These are phyloP conservation scores for Brenthis ino DNA, from an alignment of 2,888 invertebrate species.

Conservation along the genomic window DNA sequence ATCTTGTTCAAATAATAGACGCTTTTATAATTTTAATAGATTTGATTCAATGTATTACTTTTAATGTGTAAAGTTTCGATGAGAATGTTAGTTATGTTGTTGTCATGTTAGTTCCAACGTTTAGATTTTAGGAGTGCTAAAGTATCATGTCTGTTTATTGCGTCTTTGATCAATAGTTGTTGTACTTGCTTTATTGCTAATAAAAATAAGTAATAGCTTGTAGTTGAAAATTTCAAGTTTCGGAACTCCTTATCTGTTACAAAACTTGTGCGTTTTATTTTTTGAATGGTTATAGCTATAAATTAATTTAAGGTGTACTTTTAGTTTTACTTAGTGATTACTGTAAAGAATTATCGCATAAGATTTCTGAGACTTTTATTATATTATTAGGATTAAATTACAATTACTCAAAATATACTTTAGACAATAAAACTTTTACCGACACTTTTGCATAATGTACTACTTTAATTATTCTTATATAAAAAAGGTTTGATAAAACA, in stretches of 20 bases:
- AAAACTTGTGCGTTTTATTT: conserved; percentile 1
- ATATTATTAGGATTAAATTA: too few relatives aligned
- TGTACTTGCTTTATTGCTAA: conserved; percentile 21
- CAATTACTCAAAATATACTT: too few relatives aligned
- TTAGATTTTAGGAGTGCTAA: conserved; percentile 27
- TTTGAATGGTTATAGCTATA: background rate
- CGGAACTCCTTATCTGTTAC: conserved; percentile 10
- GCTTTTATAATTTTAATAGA: conserved; percentile 74
- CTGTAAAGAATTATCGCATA: too few relatives aligned
- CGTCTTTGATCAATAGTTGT: conserved; percentile 23
- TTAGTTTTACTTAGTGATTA: background rate
- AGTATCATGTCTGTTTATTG: conserved; percentile 10
- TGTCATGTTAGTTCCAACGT: conserved; percentile 55
- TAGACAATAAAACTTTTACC: too few relatives aligned
- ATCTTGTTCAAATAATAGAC: conserved; percentile 57
- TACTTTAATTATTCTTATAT: too few relatives aligned
- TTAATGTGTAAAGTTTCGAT: conserved; percentile 54
- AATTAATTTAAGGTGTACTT: conserved; percentile 1
- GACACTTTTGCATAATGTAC: too few relatives aligned
- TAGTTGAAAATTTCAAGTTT: conserved; percentile 28
- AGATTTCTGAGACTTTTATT: too few relatives aligned
- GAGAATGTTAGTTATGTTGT: conserved; percentile 56
- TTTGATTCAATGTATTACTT: conserved; percentile 53
- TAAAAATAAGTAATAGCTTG: conserved; percentile 27
- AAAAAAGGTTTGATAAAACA: too few relatives aligned